Evolutionary conservation across 2,888 invertebrate genomes (phyloP).

Genomic region (Chrysodeixis includens): DNA sequence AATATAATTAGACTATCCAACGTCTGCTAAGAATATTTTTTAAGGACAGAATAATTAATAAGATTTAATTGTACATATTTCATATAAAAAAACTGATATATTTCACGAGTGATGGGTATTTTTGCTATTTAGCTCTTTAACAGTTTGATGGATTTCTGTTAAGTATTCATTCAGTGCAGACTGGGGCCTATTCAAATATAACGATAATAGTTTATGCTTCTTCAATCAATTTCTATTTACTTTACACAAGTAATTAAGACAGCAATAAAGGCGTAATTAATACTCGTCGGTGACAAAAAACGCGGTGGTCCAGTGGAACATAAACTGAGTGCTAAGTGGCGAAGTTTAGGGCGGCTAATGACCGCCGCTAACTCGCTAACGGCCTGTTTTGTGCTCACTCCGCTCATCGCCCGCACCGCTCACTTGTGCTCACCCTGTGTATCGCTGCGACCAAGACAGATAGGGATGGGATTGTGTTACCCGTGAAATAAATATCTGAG

Average conservation of each 20-base stretch:
- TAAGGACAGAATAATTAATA: not conserved
- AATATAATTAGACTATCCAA: no score
- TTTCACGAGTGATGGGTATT: no score
- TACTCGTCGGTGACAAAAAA: slow-evolving; percentile 9
- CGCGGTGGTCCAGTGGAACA: slow-evolving; percentile 8
- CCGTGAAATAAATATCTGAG: no score
- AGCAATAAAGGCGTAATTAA: slow-evolving; percentile 14
- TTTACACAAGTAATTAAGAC: not conserved
- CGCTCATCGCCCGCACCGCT: not conserved
- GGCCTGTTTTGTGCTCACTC: slow-evolving; percentile 45
- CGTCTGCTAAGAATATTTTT: not conserved
- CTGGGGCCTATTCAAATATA: no score
- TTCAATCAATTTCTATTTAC: not conserved
- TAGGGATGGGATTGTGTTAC: not conserved
- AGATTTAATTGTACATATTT: not conserved
- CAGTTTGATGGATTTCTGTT: no score
- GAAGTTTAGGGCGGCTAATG: slow-evolving; percentile 53
- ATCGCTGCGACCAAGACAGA: not conserved
- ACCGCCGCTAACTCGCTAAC: slow-evolving; percentile 47
- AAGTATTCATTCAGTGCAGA: no score
- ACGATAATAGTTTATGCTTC: no score
- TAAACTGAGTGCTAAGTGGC: slow-evolving; percentile 49
- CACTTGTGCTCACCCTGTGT: not conserved
- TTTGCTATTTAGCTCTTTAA: no score
- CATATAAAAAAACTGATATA: no score